Evolutionary conservation across 1,140 invertebrate species (phyloP).

Genomic region (Trigoniulus corallinus): DNA sequence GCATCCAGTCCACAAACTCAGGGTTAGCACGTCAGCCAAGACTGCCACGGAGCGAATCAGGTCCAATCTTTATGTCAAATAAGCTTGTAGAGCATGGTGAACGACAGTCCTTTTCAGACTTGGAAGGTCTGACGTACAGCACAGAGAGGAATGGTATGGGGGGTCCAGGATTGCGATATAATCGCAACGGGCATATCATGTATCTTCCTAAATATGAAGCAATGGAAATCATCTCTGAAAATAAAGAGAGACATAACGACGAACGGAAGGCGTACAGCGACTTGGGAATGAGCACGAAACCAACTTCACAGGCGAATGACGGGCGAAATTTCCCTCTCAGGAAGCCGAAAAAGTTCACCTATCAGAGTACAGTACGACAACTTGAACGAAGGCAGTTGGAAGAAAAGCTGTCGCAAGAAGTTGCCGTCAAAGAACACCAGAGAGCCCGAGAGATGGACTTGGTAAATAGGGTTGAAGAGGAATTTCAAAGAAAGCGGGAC

Average conservation of each 20-base stretch:
- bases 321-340: constrained; percentile 1
- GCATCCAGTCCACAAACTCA: too few relatives aligned
- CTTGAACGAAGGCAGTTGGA: constrained; percentile 51
- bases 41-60: not conserved
- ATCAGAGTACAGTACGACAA: constrained; percentile 60
- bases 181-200: constrained; percentile 36
- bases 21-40: not conserved
- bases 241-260: constrained; percentile 12
- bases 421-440: constrained; percentile 54
- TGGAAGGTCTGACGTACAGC: not conserved
- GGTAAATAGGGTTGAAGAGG: constrained; percentile 20
- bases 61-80: not conserved
- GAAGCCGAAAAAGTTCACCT: constrained; percentile 49
- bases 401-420: constrained; percentile 52
- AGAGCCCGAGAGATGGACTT: constrained; percentile 42
- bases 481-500: constrained; percentile 52
- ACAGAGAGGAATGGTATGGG: not conserved
- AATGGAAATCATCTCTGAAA: constrained; percentile 12
- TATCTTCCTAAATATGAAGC: constrained; percentile 50
- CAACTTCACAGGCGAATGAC: constrained; percentile 2
- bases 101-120: not conserved
- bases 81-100: not conserved
- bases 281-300: constrained; percentile 12
- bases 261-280: constrained; percentile 17
- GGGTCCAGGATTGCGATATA: constrained; percentile 3